These are phyloP conservation scores for Cricetomys ansorgei DNA, from an alignment of 2,113 vertebrate species.

Conservation along the genomic window DNA sequence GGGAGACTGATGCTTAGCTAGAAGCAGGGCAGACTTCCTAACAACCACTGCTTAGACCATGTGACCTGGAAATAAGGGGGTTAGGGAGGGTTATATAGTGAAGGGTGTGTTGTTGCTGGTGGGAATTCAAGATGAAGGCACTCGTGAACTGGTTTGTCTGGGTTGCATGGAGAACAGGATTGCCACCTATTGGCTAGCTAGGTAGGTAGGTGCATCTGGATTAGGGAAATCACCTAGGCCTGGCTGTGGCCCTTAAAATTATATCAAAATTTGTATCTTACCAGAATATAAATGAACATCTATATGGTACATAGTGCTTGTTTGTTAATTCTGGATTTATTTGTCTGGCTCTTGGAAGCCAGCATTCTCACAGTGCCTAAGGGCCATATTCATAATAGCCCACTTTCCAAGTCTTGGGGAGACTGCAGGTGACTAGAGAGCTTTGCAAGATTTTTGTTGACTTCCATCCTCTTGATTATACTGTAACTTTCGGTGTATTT, in stretches of 20 bases:
- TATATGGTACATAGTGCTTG: not conserved
- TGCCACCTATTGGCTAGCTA: not conserved
- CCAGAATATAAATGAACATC: slow-evolving; percentile 12
- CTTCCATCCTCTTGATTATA: slow-evolving; percentile 23
- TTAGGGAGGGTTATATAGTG: not conserved
- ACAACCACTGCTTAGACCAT: not conserved
- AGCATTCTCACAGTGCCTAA: not conserved
- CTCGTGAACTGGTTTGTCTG: slow-evolving; percentile 35
- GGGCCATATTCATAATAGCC: not conserved
- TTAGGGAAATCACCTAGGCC: not conserved
- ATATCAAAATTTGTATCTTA: slow-evolving; percentile 45
- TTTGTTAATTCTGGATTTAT: slow-evolving; percentile 23
- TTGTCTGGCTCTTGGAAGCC: slow-evolving; percentile 22
- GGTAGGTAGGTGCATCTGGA: not conserved
- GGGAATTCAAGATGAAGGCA: not conserved
- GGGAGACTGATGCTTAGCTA: not conserved
- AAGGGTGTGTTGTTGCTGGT: not conserved
- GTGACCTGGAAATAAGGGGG: not conserved
- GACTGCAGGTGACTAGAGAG: not conserved
- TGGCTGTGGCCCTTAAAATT: not conserved
- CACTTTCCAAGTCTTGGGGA: not conserved
- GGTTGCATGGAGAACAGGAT: slow-evolving; percentile 18
- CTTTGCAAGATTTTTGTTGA: not conserved
- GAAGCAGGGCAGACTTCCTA: slow-evolving; percentile 25
- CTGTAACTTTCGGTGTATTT: not conserved